Conservation (phyloP, 53 echinoderm and acorn worm species). For the Paracentrotus lividus region DNA sequence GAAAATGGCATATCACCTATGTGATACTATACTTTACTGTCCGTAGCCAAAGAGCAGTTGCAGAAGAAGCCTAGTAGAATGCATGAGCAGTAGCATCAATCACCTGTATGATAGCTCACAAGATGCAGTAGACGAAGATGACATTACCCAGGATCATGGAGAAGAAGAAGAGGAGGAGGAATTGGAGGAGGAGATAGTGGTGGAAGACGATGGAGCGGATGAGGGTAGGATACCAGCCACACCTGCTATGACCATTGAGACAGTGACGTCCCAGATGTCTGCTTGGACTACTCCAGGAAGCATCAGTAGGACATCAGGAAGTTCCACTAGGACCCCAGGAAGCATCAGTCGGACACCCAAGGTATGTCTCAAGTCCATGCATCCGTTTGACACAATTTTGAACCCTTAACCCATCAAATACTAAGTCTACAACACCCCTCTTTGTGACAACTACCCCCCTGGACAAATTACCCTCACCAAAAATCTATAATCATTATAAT, state of each 20-base stretch:
- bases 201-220: not conserved
- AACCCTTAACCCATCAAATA: too few relatives aligned
- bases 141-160: not conserved
- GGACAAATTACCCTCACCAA: too few relatives aligned
- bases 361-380: too few relatives aligned
- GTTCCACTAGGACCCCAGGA: not conserved
- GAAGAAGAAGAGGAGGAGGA: not conserved
- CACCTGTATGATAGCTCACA: not conserved
- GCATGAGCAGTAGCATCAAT: slow-evolving; percentile 23
- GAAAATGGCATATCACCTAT: too few relatives aligned
- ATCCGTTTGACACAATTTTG: too few relatives aligned
- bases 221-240: not conserved
- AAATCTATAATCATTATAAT: too few relatives aligned
- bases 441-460: too few relatives aligned
- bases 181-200: slow-evolving; percentile 9
- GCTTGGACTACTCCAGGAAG: slow-evolving; percentile 50
- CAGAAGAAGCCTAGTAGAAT: slow-evolving; percentile 43
- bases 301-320: not conserved
- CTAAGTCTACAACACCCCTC: too few relatives aligned
- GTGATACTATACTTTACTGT: too few relatives aligned
- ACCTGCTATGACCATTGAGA: slow-evolving; percentile 45
- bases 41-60: slow-evolving; percentile 18
- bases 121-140: not conserved
- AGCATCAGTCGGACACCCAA: slow-evolving; percentile 44
- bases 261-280: slow-evolving; percentile 55